Percentiles rank a stretch among this genome's conserved stretches.
Conservation (phyloP, 2,888 invertebrate genomes). For the Lordiphosa andalusiaca region DNA sequence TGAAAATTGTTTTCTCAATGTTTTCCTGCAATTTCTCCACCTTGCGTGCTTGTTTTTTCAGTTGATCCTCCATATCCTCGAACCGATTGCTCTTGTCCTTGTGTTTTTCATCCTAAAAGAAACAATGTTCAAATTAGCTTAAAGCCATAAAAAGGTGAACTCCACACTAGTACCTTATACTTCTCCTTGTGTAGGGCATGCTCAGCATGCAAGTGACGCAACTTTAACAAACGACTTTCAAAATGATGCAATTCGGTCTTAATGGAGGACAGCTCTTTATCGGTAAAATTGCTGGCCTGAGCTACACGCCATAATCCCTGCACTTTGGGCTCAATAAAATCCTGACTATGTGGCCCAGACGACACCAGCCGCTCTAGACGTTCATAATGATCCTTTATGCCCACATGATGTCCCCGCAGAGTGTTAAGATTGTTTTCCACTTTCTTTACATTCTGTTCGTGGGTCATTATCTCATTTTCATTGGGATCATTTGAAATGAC, state of each 20-base stretch:
- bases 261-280: conserved; percentile 90
- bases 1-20: conserved; percentile 88
- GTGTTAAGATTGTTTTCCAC: conserved; percentile 86
- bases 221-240: conserved; percentile 90
- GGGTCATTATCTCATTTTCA: conserved; percentile 81
- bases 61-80: conserved; percentile 83
- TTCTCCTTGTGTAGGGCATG: conserved; percentile 87
- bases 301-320: conserved; percentile 94
- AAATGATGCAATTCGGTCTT: conserved; percentile 90
- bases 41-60: conserved; percentile 90
- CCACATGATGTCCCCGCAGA: conserved; percentile 87
- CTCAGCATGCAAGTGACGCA: conserved; percentile 91
- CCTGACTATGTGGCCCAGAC: conserved; percentile 89
- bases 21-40: conserved; percentile 92
- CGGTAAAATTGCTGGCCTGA: conserved; percentile 88
- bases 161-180: conserved; percentile 81
- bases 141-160: too few species aligned
- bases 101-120: conserved; percentile 81
- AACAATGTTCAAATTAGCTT: background rate
- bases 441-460: conserved; percentile 77
- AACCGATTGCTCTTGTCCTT: conserved; percentile 85
- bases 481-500: conserved; percentile 83
- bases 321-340: conserved; percentile 95
- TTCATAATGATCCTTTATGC: conserved; percentile 89
- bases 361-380: conserved; percentile 87